Base-by-base conservation (phyloP, 2,888 invertebrate genomes). In the Melanophora roralis region DNA sequence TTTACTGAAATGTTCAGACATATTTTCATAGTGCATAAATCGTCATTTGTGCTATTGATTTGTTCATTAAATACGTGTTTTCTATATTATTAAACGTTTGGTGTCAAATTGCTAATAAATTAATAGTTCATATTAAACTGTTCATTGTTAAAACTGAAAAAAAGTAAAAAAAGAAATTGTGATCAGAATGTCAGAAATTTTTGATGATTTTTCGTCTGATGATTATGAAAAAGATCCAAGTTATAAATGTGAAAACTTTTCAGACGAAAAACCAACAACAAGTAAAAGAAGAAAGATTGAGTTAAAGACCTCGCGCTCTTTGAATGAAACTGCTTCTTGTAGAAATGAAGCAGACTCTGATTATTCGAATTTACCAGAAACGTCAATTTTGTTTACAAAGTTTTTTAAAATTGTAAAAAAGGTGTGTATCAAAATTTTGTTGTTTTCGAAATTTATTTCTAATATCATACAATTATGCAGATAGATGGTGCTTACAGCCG, bases 211-310 rank as follows among this genome's bases (percentile, higher is more conserved):
- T 51, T 51, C 51, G 51, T 51, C 51, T 51, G 32, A 51, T 51
- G 51, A 51, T 51, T 51, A 51, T 51, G 51, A 51, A 51, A 51
- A 51, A 51, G 51, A 51, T 51, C 51, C 51, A n/a, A 51, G 51
- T 32, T 51, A 51, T 51, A 32, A n/a, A 51, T 11, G n/a, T n/a
- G 51, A 51, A 55, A 55, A 16, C 14, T 55, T 55, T 55, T 55
- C 53, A 55, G 53, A 55, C 36, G 53, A 55, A 55, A 55, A 16
- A 55, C 55, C 55, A 57, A 57, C 38, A 57, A 57, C 21, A 36
- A 57, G 38, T 57, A 57, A 38, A 57, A 57, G 38, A 57, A 38
- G 36, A 38, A 57, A 57, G 55, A 57, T 57, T 36, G 55, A 57
- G 21, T 57, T 57, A 21, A 57, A 57, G 38, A 1, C 36, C 38